phyloP scores from a whole-genome alignment of 2,888 invertebrate species.

The Dorcus hopei region DNA sequence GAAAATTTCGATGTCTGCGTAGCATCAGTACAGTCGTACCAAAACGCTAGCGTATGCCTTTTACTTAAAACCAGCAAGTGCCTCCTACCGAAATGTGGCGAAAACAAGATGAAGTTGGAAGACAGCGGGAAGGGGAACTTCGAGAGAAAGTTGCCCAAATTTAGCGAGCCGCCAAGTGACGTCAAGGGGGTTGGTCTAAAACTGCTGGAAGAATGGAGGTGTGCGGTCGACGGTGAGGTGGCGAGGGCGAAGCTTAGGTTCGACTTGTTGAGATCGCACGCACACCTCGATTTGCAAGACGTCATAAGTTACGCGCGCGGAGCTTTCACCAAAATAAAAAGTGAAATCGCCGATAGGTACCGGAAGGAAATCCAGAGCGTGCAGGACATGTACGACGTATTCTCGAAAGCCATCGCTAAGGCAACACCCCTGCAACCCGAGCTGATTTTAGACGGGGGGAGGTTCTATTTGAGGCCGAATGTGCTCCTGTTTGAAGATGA shows the following conservation, averaged over 20 bases:
- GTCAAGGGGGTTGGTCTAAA: slow-evolving; percentile 42
- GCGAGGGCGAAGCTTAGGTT: slow-evolving; percentile 52
- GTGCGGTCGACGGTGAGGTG: slow-evolving; percentile 57
- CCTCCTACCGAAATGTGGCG: slow-evolving; percentile 9
- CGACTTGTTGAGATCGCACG: slow-evolving; percentile 49
- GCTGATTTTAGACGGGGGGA: slow-evolving; percentile 46
- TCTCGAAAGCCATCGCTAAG: slow-evolving; percentile 47
- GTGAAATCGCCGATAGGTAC: slow-evolving; percentile 48
- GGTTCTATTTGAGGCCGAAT: slow-evolving; percentile 44
- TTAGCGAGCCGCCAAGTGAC: slow-evolving; percentile 24
- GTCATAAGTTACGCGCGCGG: slow-evolving; percentile 51
- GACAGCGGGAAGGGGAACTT: slow-evolving; percentile 5
- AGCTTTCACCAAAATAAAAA: slow-evolving; percentile 53
- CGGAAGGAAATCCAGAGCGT: slow-evolving; percentile 46
- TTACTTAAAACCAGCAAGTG: slow-evolving; percentile 10
- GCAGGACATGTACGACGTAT: slow-evolving; percentile 39
- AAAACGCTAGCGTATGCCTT: slow-evolving; percentile 1
- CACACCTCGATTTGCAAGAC: slow-evolving; percentile 50
- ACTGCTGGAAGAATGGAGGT: slow-evolving; percentile 59
- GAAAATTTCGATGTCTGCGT: slow-evolving; percentile 36
- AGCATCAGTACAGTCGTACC: slow-evolving; percentile 42
- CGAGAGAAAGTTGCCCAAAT: slow-evolving; percentile 18
- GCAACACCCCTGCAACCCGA: slow-evolving; percentile 47
- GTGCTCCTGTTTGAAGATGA: slow-evolving; percentile 36
- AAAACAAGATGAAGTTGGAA: slow-evolving; percentile 1